Evolutionary conservation across 2,888 invertebrate genomes (phyloP), one percentile per base, ranked within the genome.

Genomic region (Corythucha ciliata): DNA sequence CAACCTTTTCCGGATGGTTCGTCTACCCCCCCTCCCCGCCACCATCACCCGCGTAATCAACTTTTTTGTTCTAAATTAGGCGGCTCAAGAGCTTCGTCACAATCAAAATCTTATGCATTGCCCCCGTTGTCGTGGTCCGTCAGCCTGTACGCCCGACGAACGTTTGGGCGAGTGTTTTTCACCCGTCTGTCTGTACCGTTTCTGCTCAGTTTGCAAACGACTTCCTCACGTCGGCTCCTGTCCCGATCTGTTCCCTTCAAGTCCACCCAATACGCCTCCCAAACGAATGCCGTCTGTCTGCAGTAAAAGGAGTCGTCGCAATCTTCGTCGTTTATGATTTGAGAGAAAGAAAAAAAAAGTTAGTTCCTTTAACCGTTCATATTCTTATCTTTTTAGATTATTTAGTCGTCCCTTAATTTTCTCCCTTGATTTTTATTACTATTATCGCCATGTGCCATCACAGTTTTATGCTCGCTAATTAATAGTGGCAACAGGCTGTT

Each of bases 31-130:
- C n/a, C 29, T 10, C 10, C 8, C n/a, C n/a, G 29, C 10, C 8
- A 29, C 10, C 29, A 10, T 36, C 41, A 20, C n/a, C 22, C 8
- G 12, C 34, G 14, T 46, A 6, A 16, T n/a, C 20, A 26, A 10
- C 41, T 37, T 25, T 33, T 16, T 33, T 40, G 37, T 40, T 18
- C n/a, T 37, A n/a, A 55, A 59, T 14, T 55, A 63, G 62, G 62
- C 60, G 52, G 63, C 57, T 22, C 51, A 53, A 24, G 60, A 58
- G 32, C 53, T 66, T 22, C 58, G 61, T 47, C 51, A 56, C 40
- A 63, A 62, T 22, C 61, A 63, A 37, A 58, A 54, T 41, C 51
- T 65, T 25, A 53, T 62, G 34, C 58, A 50, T 14, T 66, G 66
- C 52, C 63, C 63, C 5, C 57, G 57, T 27, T 67, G 66, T 52